Base-by-base conservation (phyloP, 2,888 invertebrate genomes). In the Gymnoscelis rufifasciata region DNA sequence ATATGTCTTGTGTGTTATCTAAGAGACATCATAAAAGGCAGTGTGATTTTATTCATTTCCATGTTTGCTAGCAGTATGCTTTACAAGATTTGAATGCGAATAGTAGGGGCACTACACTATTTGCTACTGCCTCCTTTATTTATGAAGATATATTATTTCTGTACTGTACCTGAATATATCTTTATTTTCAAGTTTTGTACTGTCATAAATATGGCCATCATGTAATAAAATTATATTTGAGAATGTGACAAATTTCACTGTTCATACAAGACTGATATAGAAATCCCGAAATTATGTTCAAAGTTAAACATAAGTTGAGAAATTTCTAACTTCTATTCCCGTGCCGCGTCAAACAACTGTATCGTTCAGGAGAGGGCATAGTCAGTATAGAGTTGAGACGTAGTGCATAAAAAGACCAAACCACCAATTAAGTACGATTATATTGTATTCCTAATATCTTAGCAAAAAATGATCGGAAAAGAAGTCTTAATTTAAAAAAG, bases 11-110 rank as follows among this genome's bases (percentile, higher is more conserved):
- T 44, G 43, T 40, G 29, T 43, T 48, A 47, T 47, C 41, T 44
- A 41, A 37, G 39, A 42, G 42, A 40, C 31, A 38, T 41, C 41
- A 44, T 45, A 42, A 50, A 41, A 49, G 44, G 24, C 41, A 45
- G 41, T 24, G 24, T 13, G 23, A 38, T 42, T 41, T 42, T 50
- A 42, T 44, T 44, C 38, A 43, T 48, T 40, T 37, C 27, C 39
- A 43, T 43, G 40, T 43, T 30, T 36, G 35, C 15, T 30, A 19
- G 15, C 35, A 3, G 35, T 35, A 1, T 35, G 35, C 19, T 35
- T 19, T 35, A 35, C 35, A 35, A 35, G 35, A 35, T 19, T 35
- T 35, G 19, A 10, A 35, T 7, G 35, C 19, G 11, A 35, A 35
- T 15, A 35, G 15, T 35, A 19, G 19, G 7, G 10, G 33, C 7